Evolutionary conservation across 2,797 vertebrate genomes (phyloP).

Genomic region (Rhabdophis nuchalis): DNA sequence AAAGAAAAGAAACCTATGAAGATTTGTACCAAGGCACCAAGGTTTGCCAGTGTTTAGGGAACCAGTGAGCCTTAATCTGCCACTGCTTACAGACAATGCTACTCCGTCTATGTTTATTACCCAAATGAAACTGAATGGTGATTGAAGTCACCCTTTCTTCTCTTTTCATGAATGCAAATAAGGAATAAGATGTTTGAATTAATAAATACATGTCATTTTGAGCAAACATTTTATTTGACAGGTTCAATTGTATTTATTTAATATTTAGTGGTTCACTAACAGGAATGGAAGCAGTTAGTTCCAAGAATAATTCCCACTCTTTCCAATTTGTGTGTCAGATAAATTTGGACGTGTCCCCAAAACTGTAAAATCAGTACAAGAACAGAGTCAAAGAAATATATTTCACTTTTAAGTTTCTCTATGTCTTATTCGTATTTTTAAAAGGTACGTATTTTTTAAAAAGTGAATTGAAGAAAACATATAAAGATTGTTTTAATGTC

Average conservation of each 20-base stretch:
- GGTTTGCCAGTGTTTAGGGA: no score
- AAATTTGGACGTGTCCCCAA: neutral
- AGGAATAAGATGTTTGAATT: neutral
- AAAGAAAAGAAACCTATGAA: no score
- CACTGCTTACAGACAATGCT: neutral
- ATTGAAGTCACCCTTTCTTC: neutral
- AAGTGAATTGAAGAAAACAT: neutral
- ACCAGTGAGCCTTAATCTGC: no score
- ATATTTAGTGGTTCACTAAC: neutral
- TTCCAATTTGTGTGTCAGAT: neutral
- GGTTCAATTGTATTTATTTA: neutral
- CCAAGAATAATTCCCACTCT: neutral
- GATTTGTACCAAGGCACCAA: no score
- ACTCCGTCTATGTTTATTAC: neutral
- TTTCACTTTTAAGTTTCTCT: neutral
- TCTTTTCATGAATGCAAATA: neutral
- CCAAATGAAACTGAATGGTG: neutral
- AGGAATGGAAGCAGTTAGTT: neutral
- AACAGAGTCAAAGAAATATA: neutral
- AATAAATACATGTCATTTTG: neutral
- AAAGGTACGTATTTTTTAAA: neutral
- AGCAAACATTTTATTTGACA: neutral
- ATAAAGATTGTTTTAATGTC: neutral
- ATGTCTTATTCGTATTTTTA: neutral
- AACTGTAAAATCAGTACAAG: neutral